Evolutionary conservation across 2,888 invertebrate species (phyloP).

Genomic region (Aporophyla nigra): DNA sequence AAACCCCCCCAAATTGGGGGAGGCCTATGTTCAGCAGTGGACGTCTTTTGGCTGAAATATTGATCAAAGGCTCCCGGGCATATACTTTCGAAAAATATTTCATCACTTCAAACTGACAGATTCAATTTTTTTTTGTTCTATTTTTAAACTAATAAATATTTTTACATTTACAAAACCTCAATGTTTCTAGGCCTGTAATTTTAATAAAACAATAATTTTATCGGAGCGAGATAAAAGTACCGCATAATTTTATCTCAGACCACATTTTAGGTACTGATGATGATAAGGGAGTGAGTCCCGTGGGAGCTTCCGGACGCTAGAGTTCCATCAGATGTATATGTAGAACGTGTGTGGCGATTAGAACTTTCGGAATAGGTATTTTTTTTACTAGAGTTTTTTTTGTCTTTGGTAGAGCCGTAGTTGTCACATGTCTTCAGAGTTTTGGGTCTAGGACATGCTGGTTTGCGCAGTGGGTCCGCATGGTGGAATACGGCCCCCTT

Average conservation of each 20-base stretch:
- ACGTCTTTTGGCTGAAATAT: too few relatives aligned
- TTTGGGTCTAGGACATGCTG: background rate
- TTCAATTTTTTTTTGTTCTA: background rate
- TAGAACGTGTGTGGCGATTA: background rate
- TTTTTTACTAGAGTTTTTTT: background rate
- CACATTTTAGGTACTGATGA: constrained; percentile 65
- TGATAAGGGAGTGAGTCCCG: constrained; percentile 61
- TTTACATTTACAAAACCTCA: background rate
- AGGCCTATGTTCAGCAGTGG: too few relatives aligned
- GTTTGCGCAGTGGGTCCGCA: background rate
- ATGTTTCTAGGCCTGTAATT: constrained; percentile 1
- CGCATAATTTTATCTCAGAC: constrained; percentile 62
- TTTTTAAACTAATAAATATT: background rate
- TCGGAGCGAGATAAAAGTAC: constrained; percentile 49
- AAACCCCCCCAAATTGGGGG: too few relatives aligned
- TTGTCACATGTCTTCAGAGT: background rate
- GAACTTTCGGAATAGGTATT: background rate
- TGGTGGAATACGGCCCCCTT: background rate
- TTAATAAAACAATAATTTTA: constrained; percentile 29
- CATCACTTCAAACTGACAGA: background rate
- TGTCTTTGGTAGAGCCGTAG: background rate
- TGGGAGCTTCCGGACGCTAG: constrained; percentile 63
- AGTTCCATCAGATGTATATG: constrained; percentile 4
- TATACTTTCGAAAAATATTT: background rate
- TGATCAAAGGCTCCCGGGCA: too few relatives aligned